These are phyloP conservation scores for Itoplectis maculator DNA, from an alignment of 2,888 invertebrate species.

Conservation along the genomic window DNA sequence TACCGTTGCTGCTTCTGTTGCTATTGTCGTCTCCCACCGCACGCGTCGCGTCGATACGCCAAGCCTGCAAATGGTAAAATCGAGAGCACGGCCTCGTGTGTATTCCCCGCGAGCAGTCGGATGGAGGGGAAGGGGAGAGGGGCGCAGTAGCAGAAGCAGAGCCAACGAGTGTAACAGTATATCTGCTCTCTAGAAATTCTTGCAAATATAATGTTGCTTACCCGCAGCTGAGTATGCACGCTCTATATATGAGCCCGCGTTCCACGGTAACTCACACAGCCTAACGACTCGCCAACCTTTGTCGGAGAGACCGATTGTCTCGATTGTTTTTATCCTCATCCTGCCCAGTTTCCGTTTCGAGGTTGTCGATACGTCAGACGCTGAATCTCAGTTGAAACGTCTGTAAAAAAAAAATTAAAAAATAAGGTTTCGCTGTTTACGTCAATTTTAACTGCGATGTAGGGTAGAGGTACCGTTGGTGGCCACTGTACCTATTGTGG, in stretches of 20 bases:
- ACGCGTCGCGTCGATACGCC: constrained; percentile 30
- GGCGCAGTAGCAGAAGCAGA: neutral
- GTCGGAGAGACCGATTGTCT: too few relatives aligned
- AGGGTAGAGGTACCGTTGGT: too few relatives aligned
- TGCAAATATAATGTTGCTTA: constrained; percentile 6
- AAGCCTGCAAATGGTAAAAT: constrained; percentile 34
- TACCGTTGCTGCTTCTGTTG: too few relatives aligned
- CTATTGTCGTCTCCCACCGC: neutral
- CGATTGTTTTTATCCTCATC: too few relatives aligned
- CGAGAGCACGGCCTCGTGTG: constrained; percentile 37
- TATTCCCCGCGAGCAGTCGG: constrained; percentile 10
- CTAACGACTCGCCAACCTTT: too few relatives aligned
- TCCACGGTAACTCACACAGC: neutral
- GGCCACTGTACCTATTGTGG: too few relatives aligned
- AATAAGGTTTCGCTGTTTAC: too few relatives aligned
- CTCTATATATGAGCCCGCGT: neutral
- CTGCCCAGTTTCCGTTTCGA: too few relatives aligned
- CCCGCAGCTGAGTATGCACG: neutral
- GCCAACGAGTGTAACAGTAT: constrained; percentile 16
- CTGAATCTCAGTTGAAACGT: too few relatives aligned
- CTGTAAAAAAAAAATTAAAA: too few relatives aligned
- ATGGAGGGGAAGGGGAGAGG: neutral
- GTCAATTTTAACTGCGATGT: too few relatives aligned
- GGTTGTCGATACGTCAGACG: too few relatives aligned
- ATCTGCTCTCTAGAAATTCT: constrained; percentile 27